Conservation (phyloP, 2,797 vertebrate genomes). For the Catharus ustulatus region DNA sequence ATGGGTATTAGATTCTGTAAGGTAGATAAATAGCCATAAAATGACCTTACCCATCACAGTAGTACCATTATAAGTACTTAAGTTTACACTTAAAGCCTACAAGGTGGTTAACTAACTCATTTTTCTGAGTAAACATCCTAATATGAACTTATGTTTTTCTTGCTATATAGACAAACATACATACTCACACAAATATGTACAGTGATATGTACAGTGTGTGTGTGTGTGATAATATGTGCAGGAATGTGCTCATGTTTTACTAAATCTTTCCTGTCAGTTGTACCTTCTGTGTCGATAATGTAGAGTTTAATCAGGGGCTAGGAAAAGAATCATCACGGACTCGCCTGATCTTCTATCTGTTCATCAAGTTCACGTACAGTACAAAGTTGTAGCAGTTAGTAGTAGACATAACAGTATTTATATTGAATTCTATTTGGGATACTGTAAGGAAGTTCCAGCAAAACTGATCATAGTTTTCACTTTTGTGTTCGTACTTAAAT, state of each 20-base stretch:
- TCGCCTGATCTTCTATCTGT: neutral
- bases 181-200: neutral
- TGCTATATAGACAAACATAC: neutral
- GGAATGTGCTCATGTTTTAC: neutral
- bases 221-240: neutral
- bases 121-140: neutral
- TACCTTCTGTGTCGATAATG: neutral
- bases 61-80: rapidly evolving
- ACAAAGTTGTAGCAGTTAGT: neutral
- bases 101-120: neutral
- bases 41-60: neutral
- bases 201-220: too few species aligned
- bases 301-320: neutral
- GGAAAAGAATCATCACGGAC: too few species aligned
- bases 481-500: neutral
- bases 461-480: neutral
- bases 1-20: neutral
- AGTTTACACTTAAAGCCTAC: neutral
- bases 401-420: neutral
- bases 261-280: neutral
- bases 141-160: neutral
- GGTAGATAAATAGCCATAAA: neutral
- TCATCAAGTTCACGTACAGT: too few species aligned
- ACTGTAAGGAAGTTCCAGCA: neutral
- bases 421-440: neutral